phyloP scores from a whole-genome alignment of 2,888 invertebrate species.

The Lysandra bellargus region DNA sequence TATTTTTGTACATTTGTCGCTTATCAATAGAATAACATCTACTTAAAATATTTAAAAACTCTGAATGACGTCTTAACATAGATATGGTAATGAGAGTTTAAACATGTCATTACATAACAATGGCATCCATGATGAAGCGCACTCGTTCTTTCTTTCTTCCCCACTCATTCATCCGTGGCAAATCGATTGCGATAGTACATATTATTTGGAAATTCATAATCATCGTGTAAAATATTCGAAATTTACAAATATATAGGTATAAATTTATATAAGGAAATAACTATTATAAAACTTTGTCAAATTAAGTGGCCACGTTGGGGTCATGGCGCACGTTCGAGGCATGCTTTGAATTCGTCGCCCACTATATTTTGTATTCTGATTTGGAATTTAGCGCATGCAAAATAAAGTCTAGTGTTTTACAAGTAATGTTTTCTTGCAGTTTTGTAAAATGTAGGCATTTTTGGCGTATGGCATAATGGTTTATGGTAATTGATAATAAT shows the following conservation, averaged over 20 bases:
- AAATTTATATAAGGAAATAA: not conserved
- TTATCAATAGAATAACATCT: constrained; percentile 76
- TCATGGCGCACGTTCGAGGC: not conserved
- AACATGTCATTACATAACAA: constrained; percentile 35
- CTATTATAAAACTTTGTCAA: not conserved
- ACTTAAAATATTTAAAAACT: constrained; percentile 70
- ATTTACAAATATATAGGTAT: constrained; percentile 16
- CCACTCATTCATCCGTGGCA: constrained; percentile 19
- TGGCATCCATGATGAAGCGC: constrained; percentile 23
- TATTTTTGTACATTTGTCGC: constrained; percentile 76
- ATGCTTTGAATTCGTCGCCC: not conserved
- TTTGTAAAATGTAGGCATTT: not conserved
- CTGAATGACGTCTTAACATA: constrained; percentile 62
- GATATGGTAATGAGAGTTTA: constrained; percentile 74
- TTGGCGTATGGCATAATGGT: not conserved
- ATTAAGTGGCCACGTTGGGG: not conserved
- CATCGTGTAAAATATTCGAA: constrained; percentile 7
- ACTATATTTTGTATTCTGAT: not conserved
- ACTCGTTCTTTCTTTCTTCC: constrained; percentile 12
- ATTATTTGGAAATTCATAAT: constrained; percentile 7
- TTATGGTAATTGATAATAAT: not conserved
- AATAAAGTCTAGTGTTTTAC: not conserved
- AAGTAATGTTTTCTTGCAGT: not conserved
- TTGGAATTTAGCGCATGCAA: not conserved
- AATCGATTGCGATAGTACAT: constrained; percentile 1